Percentiles rank a stretch among this genome's conserved stretches.
phyloP scores from a whole-genome alignment of 2,888 invertebrate species.

The Automeris io region DNA sequence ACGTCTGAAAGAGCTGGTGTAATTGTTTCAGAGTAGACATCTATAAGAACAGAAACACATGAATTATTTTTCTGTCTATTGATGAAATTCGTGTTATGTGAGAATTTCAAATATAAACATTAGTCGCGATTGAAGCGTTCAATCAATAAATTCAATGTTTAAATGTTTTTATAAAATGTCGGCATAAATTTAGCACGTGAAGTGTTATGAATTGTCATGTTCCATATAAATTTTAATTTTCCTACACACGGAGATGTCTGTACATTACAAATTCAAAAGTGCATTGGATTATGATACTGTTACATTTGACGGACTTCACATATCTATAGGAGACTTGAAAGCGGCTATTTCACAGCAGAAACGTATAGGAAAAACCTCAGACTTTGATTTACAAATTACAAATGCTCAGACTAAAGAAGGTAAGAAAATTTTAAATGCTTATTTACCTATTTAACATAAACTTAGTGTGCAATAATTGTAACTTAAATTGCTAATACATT shows the following conservation, averaged over 20 bases:
- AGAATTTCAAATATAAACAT: neutral
- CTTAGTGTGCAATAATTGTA: too few relatives aligned
- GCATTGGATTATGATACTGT: conserved; percentile 97
- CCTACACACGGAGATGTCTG: conserved; percentile 83
- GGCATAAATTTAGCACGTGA: conserved; percentile 5
- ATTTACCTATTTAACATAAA: too few relatives aligned
- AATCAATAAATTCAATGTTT: neutral
- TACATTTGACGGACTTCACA: conserved; percentile 97
- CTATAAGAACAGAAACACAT: conserved; percentile 6
- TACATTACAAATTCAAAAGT: conserved; percentile 99
- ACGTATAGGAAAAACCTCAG: conserved; percentile 93
- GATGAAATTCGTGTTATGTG: neutral
- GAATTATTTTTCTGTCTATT: neutral
- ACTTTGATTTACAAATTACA: conserved; percentile 97
- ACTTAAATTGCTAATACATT: too few relatives aligned
- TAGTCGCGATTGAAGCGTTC: neutral
- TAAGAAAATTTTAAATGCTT: too few relatives aligned
- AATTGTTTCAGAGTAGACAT: too few relatives aligned
- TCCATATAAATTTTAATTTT: conserved; percentile 14
- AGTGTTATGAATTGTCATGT: conserved; percentile 32
- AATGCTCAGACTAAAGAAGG: conserved; percentile 99
- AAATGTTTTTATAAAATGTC: neutral
- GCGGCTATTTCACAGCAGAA: conserved; percentile 96
- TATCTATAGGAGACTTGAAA: conserved; percentile 96
- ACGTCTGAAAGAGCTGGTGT: too few relatives aligned